Conservation (phyloP, 2,113 vertebrate species). For the Heterocephalus glaber region DNA sequence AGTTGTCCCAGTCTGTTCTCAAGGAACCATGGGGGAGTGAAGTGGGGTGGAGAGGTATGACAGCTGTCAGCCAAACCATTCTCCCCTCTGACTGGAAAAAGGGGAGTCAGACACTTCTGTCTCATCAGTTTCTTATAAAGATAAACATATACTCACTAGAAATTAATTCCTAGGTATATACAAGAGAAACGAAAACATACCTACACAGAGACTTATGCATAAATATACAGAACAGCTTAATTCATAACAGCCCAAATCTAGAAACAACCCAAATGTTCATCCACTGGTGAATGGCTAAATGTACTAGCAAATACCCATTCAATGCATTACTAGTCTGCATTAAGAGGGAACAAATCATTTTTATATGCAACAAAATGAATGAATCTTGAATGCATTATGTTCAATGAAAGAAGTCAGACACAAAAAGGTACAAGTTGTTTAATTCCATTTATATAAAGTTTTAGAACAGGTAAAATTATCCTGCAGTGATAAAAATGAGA, state of each 20-base stretch:
- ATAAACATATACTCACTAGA: not conserved
- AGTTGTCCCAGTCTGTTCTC: not conserved
- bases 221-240: not conserved
- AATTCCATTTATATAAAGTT: not conserved
- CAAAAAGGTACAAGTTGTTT: not conserved
- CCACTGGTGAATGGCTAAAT: not conserved
- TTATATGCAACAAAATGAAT: not conserved
- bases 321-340: not conserved
- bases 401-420: not conserved
- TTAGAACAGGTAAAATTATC: not conserved
- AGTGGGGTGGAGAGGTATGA: not conserved
- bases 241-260: not conserved
- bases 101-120: not conserved
- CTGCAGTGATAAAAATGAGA: not conserved
- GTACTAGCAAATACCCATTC: not conserved
- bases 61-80: not conserved
- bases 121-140: not conserved
- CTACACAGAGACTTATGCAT: not conserved
- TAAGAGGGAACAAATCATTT: not conserved
- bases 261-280: not conserved
- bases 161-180: not conserved
- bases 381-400: not conserved
- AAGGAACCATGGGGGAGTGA: not conserved
- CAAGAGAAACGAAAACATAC: not conserved
- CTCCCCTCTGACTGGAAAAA: not conserved